Evolutionary conservation across 2,888 invertebrate species (phyloP), one percentile per base, ranked within the genome.

Genomic region (Apodemia hepburni): DNA sequence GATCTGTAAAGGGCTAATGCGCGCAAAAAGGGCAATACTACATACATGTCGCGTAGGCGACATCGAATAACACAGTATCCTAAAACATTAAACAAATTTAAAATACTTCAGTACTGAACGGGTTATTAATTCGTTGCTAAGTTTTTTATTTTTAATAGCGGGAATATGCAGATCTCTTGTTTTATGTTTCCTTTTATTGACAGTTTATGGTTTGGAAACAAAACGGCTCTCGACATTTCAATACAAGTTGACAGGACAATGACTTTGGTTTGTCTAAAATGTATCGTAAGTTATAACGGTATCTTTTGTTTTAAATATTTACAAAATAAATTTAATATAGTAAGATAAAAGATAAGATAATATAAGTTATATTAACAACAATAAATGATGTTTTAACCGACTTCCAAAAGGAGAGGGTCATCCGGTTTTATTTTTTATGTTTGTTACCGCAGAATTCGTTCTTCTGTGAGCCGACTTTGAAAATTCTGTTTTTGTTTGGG

Each of bases 171-270:
- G 82, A 88, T 87, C 76, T 69, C 71, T 73, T 71, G 77, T 81
- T 84, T 81, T 80, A 81, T 78, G 84, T 82, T 83, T 82, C 82
- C 81, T 87, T 87, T 87, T 87, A 87, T 86, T 82, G 88, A 85
- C 86, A 88, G 79, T 89, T 89, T 89, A 89, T 89, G 84, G 84
- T 85, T 85, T 78, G 75, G 89, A 89, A 89, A 88, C 82, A 81
- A 77, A 87, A 87, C 79, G 85, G 78, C 80, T 18, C 70, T 69
- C 68, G 79, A 84, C 84, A 84, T 82, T 22, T 75, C 82, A 77
- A 84, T 82, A 80, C 74, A 74, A 66, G 64, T 67, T 61, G 66
- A 42, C 60, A 64, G 60, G 66, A 70, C 29, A 60, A 63, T 42
- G 17, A 57, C 60, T 60, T 57, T 4, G 7, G 11, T 12, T 51